These are phyloP conservation scores for Physocephala rufipes DNA, from an alignment of 2,888 invertebrate species.

Conservation along the genomic window DNA sequence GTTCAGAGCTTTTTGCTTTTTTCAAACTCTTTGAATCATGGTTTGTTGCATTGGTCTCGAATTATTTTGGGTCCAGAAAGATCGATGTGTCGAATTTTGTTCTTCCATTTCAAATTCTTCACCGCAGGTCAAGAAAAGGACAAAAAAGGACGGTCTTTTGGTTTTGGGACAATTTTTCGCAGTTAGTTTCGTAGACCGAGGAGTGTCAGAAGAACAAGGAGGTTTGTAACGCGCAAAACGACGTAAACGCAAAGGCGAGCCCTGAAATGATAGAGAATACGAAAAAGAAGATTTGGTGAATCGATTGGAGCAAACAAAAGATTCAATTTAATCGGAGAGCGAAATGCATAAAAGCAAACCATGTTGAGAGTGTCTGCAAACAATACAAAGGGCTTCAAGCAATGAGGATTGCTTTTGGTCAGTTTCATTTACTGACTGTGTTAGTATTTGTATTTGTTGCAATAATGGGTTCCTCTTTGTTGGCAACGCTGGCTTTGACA, in stretches of 20 bases:
- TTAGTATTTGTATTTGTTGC: not conserved
- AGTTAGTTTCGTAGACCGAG: not conserved
- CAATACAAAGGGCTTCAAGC: not conserved
- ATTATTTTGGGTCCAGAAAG: slow-evolving; percentile 31
- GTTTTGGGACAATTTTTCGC: not conserved
- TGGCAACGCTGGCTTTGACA: slow-evolving; percentile 5
- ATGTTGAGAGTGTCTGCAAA: not conserved
- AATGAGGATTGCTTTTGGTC: not conserved
- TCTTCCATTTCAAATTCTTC: too few relatives aligned
- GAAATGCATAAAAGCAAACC: not conserved
- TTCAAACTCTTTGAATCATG: not conserved
- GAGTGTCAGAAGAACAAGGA: not conserved
- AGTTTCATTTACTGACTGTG: too few relatives aligned
- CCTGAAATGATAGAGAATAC: not conserved
- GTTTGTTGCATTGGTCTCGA: not conserved
- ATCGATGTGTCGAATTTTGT: slow-evolving; percentile 45
- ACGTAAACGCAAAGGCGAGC: not conserved
- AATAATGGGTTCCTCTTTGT: not conserved
- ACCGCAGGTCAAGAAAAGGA: not conserved
- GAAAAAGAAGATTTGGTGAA: not conserved
- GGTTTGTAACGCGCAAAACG: not conserved
- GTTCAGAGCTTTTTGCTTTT: not conserved
- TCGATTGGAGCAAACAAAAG: not conserved
- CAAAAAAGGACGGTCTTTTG: not conserved
- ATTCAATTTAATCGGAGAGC: not conserved